Evolutionary conservation across 2,888 invertebrate species (phyloP).

Genomic region (Chrysodeixis includens): DNA sequence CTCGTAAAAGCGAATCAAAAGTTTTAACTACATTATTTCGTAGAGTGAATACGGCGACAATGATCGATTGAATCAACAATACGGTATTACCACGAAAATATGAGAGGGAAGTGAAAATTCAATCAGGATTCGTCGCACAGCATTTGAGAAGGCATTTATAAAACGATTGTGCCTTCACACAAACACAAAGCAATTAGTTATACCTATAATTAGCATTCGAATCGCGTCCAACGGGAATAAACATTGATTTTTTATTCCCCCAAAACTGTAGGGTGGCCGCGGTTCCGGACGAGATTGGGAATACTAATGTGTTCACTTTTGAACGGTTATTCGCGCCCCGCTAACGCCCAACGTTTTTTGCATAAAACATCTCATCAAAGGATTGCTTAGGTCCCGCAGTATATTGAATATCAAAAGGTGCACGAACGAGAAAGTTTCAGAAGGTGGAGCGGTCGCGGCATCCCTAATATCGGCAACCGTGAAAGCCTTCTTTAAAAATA

Average conservation of each 20-base stretch:
- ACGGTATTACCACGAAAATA: conserved; percentile 60
- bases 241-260: conserved; percentile 89
- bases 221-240: conserved; percentile 85
- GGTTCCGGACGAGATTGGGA: conserved; percentile 78
- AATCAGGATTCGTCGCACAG: conserved; percentile 62
- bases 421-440: conserved; percentile 83
- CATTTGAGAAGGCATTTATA: conserved; percentile 67
- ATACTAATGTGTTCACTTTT: conserved; percentile 89
- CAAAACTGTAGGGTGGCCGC: conserved; percentile 81
- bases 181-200: conserved; percentile 86
- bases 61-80: conserved; percentile 57
- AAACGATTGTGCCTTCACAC: conserved; percentile 75
- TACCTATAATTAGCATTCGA: conserved; percentile 86
- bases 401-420: conserved; percentile 90
- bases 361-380: conserved; percentile 90
- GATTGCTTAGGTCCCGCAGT: conserved; percentile 87
- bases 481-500: conserved; percentile 87
- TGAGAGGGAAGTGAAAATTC: conserved; percentile 62
- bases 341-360: conserved; percentile 88
- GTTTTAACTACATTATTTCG: conserved; percentile 12
- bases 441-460: conserved; percentile 77
- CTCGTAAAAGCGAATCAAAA: conserved; percentile 23
- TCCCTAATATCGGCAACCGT: conserved; percentile 83
- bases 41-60: conserved; percentile 25
- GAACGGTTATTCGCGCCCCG: conserved; percentile 87